Percentiles rank a stretch among this genome's conserved stretches.
Conservation (phyloP, 2,113 vertebrate genomes). For the Vireo altiloquus region DNA sequence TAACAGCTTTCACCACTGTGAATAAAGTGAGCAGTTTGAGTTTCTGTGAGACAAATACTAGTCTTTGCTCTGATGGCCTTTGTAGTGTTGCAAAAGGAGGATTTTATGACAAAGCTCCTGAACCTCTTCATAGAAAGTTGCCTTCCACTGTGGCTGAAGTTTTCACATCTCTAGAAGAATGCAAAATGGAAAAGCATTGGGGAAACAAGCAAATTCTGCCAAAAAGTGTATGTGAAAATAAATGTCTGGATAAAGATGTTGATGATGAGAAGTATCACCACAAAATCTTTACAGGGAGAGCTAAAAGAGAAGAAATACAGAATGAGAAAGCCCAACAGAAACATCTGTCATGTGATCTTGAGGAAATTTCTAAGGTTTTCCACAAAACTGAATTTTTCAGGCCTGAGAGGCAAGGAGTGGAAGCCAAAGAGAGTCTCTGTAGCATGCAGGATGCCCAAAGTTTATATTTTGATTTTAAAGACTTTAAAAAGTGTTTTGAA, state of each 20-base stretch:
- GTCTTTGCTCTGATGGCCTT: background rate
- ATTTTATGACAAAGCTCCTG: background rate
- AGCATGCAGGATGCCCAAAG: background rate
- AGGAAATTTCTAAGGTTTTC: conserved; percentile 10
- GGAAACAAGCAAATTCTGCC: conserved; percentile 29
- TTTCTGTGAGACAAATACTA: background rate
- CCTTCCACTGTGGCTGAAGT: conserved; percentile 27
- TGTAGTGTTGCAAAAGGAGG: background rate
- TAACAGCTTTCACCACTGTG: background rate
- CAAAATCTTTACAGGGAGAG: background rate
- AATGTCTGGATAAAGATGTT: background rate
- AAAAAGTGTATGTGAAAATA: conserved; percentile 32
- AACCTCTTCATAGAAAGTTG: background rate
- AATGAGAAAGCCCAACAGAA: background rate
- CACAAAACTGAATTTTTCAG: conserved; percentile 32
- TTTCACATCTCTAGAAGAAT: conserved; percentile 16
- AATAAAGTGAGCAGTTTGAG: background rate
- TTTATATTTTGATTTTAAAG: background rate
- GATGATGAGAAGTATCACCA: background rate
- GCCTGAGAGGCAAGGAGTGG: background rate
- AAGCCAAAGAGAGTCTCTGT: background rate
- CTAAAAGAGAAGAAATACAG: background rate
- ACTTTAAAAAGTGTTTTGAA: background rate
- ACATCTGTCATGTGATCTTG: background rate
- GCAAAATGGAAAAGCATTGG: background rate